A percentile compares a stretch with the other conserved stretches of the same genome.
Evolutionary conservation across 2,113 vertebrate species (phyloP).

Genomic region (Phaethon lepturus): DNA sequence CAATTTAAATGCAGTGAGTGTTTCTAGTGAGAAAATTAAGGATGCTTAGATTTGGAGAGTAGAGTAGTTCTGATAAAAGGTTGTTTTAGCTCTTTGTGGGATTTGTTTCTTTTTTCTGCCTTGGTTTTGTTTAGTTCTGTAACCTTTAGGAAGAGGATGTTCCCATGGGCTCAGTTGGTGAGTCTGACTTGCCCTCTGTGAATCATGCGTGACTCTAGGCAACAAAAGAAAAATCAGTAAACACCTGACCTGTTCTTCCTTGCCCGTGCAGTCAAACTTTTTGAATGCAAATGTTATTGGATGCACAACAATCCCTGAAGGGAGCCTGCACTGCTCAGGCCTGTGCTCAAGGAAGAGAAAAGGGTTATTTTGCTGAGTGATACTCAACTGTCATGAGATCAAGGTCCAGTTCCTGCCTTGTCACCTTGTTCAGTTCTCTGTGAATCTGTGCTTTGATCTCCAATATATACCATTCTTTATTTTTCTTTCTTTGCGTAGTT

Average conservation of each 20-base stretch:
- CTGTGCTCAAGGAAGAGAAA: not conserved
- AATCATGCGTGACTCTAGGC: constrained; percentile 9
- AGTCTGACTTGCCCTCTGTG: not conserved
- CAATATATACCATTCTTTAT: not conserved
- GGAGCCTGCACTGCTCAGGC: not conserved
- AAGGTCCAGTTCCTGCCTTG: not conserved
- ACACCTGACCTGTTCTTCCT: constrained; percentile 22
- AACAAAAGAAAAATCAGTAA: constrained; percentile 28
- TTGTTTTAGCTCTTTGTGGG: not conserved
- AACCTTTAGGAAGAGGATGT: constrained; percentile 24
- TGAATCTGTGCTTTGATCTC: not conserved
- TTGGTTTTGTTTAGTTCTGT: not conserved
- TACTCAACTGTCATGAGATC: not conserved
- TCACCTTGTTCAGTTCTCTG: not conserved
- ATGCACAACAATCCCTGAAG: not conserved
- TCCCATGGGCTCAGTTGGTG: not conserved
- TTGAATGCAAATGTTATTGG: not conserved
- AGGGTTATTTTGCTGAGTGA: not conserved
- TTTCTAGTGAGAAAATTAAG: not conserved
- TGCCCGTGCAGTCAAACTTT: not conserved
- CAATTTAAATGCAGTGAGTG: not conserved
- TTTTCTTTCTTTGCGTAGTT: not conserved
- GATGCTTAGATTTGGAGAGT: not conserved
- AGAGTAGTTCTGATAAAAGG: not conserved
- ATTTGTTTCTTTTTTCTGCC: not conserved